These are phyloP conservation scores for Metacarcinus magister DNA, from an alignment of 2,888 invertebrate genomes.

Conservation along the genomic window DNA sequence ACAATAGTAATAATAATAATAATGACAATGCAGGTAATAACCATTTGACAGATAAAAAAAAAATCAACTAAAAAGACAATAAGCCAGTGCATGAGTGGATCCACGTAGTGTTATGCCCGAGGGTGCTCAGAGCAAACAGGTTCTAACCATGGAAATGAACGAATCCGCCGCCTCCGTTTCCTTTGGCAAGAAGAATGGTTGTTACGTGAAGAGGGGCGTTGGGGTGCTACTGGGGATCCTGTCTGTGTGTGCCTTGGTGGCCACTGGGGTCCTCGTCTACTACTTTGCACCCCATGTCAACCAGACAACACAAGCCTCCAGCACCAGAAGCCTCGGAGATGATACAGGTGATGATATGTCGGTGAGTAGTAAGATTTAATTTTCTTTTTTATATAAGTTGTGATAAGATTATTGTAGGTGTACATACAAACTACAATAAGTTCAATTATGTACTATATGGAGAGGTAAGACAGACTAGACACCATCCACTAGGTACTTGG, in stretches of 20 bases:
- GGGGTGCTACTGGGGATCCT: slow-evolving; percentile 87
- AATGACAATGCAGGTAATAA: neutral
- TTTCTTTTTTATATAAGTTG: neutral
- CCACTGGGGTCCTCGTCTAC: slow-evolving; percentile 91
- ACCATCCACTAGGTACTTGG: too few relatives aligned
- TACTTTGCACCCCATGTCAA: slow-evolving; percentile 87
- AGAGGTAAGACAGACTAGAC: too few relatives aligned
- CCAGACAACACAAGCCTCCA: neutral
- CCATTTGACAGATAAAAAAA: neutral
- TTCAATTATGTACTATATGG: neutral
- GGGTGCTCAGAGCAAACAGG: slow-evolving; percentile 84
- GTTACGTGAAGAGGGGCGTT: slow-evolving; percentile 89
- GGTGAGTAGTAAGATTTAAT: neutral
- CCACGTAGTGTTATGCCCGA: slow-evolving; percentile 31
- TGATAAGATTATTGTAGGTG: neutral
- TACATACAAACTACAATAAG: neutral
- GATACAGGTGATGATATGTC: neutral
- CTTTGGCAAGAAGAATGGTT: slow-evolving; percentile 88
- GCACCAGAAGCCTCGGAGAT: neutral
- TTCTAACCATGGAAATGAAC: slow-evolving; percentile 88
- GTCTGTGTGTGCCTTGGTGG: slow-evolving; percentile 88
- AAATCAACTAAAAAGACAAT: neutral
- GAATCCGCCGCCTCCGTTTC: slow-evolving; percentile 86
- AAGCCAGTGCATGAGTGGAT: neutral
- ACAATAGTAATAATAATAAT: slow-evolving; percentile 18